Evolutionary conservation across 2,113 vertebrate species (phyloP).

Genomic region (Petaurus breviceps): DNA sequence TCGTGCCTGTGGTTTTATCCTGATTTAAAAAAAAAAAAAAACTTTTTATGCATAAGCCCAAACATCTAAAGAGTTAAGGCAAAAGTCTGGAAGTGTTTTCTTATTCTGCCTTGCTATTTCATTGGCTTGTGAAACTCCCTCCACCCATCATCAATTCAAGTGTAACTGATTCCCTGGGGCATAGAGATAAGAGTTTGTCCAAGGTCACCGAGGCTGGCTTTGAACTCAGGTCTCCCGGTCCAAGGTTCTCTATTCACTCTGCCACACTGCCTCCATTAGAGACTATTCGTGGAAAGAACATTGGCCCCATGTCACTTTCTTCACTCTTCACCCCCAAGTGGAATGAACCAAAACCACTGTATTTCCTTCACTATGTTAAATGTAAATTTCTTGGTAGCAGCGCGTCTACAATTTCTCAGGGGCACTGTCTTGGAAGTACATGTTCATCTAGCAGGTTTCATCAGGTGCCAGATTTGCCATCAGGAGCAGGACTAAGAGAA

Average conservation of each 20-base stretch:
- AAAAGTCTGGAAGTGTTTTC: not conserved
- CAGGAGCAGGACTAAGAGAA: conserved; percentile 42
- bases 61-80: not conserved
- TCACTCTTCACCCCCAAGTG: not conserved
- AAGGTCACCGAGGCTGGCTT: not conserved
- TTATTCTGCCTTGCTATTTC: not conserved
- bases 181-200: not conserved
- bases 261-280: not conserved
- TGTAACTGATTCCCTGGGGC: not conserved
- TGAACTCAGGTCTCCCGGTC: not conserved
- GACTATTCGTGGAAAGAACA: not conserved
- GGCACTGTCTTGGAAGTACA: conserved; percentile 69
- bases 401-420: conserved; percentile 35
- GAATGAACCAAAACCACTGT: conserved; percentile 8
- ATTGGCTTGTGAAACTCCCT: not conserved
- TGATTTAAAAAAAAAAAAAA: not conserved
- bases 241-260: not conserved
- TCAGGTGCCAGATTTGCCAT: conserved; percentile 75
- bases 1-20: not conserved
- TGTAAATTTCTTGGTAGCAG: not conserved
- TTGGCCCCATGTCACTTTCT: not conserved
- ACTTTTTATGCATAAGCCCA: not conserved
- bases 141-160: not conserved
- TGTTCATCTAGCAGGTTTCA: conserved; percentile 62
- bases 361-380: conserved; percentile 38